Base-by-base conservation (phyloP, 2,113 vertebrate genomes). In the Grallaria varia region DNA sequence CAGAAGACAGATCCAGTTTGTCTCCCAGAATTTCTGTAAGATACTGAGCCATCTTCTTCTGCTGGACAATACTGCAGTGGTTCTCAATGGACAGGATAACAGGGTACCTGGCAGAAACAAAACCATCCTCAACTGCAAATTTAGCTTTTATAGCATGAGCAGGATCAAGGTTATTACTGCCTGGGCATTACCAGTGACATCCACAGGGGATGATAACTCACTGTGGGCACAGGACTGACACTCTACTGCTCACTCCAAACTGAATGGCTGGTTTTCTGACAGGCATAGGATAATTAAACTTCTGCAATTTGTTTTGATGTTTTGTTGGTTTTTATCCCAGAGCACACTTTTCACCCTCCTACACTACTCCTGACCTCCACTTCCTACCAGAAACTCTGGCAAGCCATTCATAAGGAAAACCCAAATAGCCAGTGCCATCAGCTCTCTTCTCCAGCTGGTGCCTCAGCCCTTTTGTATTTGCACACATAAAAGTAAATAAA, bases 31-130 rank as follows among this genome's bases (percentile, higher is more conserved):
- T 98, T 94, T 99, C 99, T 1, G 56, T 98, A 42, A 99, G 98
- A 63, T 99, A 99, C 96, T 99, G 99, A 33, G 99, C 99, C 99
- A 99, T 99, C 97, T 99, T 99, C 97, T 99, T 99, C 95, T 99
- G 99, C 97, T 99, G 99, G 55, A 98, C 27, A 2, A 99, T 99
- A 6, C 99, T 99, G 97, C 99, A 99, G 95, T 99, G 99, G 97
- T 99, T 99, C 98, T 99, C 99, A 9, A 99, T 98, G 37, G 99
- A 99, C 93, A 99, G 97, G 97, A 99, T 99, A 92, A 99, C 98
- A 1, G 99, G 99, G 88, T 99, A 99, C 63, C 99, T 99, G 95
- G 9, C 37, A 60, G 55, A 76, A 67, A 62, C 40, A 64, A 25
- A 39, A 58, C 42, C 44, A 69, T 27, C 0, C 50, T 7, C 64